phyloP scores from a whole-genome alignment of 2,113 vertebrate species.

The Hemiscyllium ocellatum region DNA sequence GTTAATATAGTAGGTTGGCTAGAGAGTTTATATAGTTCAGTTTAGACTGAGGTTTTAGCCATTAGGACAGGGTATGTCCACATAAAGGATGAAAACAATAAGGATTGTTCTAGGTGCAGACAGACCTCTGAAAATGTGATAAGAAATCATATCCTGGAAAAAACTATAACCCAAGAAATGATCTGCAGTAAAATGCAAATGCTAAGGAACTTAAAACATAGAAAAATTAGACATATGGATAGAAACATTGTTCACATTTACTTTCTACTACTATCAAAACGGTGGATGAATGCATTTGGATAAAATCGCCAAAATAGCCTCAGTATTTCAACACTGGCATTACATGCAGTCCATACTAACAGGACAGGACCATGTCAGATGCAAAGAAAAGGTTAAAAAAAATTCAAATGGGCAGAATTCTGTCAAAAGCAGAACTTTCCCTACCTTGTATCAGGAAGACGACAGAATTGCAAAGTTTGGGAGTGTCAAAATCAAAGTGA shows the following conservation, averaged over 20 bases:
- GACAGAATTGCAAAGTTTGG: neutral
- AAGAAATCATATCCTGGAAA: neutral
- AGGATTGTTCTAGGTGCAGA: too few species aligned
- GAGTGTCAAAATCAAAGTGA: neutral
- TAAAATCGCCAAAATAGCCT: neutral
- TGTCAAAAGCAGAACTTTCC: too few species aligned
- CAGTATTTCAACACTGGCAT: neutral
- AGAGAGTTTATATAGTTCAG: neutral
- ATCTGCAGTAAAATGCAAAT: neutral
- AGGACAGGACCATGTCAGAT: neutral
- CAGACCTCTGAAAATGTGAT: neutral
- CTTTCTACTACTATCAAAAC: neutral
- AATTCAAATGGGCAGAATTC: too few species aligned
- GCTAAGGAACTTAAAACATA: neutral
- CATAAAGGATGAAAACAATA: neutral
- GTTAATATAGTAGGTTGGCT: too few species aligned
- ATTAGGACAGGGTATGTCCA: neutral
- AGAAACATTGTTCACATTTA: neutral
- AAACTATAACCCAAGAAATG: too few species aligned
- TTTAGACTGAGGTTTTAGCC: neutral
- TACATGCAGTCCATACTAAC: neutral
- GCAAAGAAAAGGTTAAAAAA: neutral
- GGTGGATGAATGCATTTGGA: neutral
- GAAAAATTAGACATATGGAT: neutral
- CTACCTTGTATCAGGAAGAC: too few species aligned